Evolutionary conservation across 2,888 invertebrate genomes (phyloP).

Genomic region (Liopterus haemorrhoidalis): DNA sequence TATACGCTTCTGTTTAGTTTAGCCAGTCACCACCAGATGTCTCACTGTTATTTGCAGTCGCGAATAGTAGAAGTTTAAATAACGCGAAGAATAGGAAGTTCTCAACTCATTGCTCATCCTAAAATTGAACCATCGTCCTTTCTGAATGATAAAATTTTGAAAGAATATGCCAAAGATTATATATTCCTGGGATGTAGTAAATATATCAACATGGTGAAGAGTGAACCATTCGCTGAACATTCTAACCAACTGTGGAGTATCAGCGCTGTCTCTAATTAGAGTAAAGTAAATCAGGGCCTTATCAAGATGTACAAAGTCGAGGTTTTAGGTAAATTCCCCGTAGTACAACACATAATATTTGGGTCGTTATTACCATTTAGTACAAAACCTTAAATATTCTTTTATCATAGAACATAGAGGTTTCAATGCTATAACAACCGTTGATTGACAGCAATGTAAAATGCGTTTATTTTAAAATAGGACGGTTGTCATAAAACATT

Average conservation of each 20-base stretch:
- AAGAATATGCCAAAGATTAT: slow-evolving; percentile 66
- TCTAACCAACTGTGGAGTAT: slow-evolving; percentile 99
- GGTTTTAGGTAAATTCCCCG: slow-evolving; percentile 86
- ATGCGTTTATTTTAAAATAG: too few relatives aligned
- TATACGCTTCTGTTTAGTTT: too few relatives aligned
- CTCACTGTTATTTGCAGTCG: too few relatives aligned
- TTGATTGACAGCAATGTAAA: too few relatives aligned
- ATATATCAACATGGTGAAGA: slow-evolving; percentile 87
- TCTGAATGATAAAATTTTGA: slow-evolving; percentile 70
- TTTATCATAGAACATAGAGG: too few relatives aligned
- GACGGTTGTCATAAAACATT: too few relatives aligned
- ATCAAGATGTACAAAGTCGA: slow-evolving; percentile 99
- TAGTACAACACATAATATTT: slow-evolving; percentile 91
- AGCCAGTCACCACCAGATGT: too few relatives aligned
- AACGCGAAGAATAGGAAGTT: too few relatives aligned
- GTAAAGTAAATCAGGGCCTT: slow-evolving; percentile 89
- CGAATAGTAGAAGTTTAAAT: too few relatives aligned
- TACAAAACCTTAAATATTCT: too few relatives aligned
- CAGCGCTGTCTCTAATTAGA: slow-evolving; percentile 88
- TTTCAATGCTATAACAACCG: too few relatives aligned
- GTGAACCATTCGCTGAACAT: slow-evolving; percentile 96
- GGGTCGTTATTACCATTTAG: slow-evolving; percentile 79
- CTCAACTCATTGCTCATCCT: too few relatives aligned
- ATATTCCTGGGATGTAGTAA: slow-evolving; percentile 92
- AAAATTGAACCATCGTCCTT: slow-evolving; percentile 82